Conservation (phyloP, 2,888 invertebrate genomes). For the Drosophila conformis region DNA sequence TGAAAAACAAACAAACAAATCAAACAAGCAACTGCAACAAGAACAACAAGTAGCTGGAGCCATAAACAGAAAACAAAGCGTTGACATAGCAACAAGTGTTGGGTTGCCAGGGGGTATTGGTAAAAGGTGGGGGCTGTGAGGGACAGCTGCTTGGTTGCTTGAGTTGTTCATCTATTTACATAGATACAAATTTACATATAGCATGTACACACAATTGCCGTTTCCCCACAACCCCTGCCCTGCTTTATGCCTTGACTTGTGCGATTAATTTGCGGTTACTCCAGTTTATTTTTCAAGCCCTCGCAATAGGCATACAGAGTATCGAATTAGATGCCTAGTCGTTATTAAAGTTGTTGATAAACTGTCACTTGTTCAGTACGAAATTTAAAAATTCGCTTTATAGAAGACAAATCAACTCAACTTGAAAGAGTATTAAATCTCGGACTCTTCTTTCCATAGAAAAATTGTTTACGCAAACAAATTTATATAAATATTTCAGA, state of each 20-base stretch:
- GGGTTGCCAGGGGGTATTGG: constrained; percentile 5
- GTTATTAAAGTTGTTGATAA: neutral
- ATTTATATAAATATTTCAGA: neutral
- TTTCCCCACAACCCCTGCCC: neutral
- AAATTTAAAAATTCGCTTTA: neutral
- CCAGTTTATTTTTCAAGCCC: neutral
- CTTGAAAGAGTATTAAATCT: neutral
- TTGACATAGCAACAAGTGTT: constrained; percentile 79
- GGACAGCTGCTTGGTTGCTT: constrained; percentile 6
- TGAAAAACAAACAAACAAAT: constrained; percentile 48
- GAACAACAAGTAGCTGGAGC: constrained; percentile 4
- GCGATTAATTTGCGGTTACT: constrained; percentile 55
- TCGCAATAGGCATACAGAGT: neutral
- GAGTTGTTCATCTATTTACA: constrained; percentile 4
- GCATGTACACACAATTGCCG: neutral
- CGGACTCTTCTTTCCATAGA: neutral
- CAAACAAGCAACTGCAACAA: constrained; percentile 14
- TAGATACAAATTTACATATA: neutral
- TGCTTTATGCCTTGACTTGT: neutral
- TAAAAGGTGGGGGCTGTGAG: neutral
- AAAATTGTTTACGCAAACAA: no score
- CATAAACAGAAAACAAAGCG: constrained; percentile 49
- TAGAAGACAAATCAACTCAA: neutral
- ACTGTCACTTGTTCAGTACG: neutral
- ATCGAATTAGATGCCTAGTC: neutral